phyloP scores from a whole-genome alignment of 2,888 invertebrate genomes.

The Callyntrura guangdongensis region DNA sequence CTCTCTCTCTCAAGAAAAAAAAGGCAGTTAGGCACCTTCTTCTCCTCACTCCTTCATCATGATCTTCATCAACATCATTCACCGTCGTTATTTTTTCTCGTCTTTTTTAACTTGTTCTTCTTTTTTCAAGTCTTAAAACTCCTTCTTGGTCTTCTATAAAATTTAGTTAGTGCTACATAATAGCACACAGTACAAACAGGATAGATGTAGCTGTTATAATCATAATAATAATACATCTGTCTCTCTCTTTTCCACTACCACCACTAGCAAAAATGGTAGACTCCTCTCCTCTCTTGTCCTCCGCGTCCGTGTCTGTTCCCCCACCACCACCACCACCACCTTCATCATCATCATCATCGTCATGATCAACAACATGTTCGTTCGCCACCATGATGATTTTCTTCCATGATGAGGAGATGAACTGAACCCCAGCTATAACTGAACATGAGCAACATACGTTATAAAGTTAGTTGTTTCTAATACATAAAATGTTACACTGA shows the following conservation, averaged over 20 bases:
- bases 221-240: slow-evolving; percentile 58
- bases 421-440: slow-evolving; percentile 67
- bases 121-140: slow-evolving; percentile 66
- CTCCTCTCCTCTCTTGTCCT: slow-evolving; percentile 58
- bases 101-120: slow-evolving; percentile 73
- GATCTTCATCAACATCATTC: slow-evolving; percentile 47
- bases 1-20: too few species aligned
- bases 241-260: slow-evolving; percentile 49
- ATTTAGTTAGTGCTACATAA: slow-evolving; percentile 50
- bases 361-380: slow-evolving; percentile 61
- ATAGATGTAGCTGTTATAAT: slow-evolving; percentile 63
- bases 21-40: slow-evolving; percentile 72
- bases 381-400: slow-evolving; percentile 65
- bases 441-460: slow-evolving; percentile 63
- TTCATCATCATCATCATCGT: too few species aligned
- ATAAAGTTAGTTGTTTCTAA: slow-evolving; percentile 43
- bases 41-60: slow-evolving; percentile 47
- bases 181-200: slow-evolving; percentile 52
- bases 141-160: slow-evolving; percentile 69
- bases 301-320: slow-evolving; percentile 77
- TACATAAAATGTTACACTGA: slow-evolving; percentile 29
- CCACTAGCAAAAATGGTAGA: slow-evolving; percentile 48
- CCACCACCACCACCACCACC: slow-evolving; percentile 72
- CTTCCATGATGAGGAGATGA: slow-evolving; percentile 69
- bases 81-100: slow-evolving; percentile 62